phyloP scores from a whole-genome alignment of 1,140 invertebrate species.

The Leguminivora glycinivorella region DNA sequence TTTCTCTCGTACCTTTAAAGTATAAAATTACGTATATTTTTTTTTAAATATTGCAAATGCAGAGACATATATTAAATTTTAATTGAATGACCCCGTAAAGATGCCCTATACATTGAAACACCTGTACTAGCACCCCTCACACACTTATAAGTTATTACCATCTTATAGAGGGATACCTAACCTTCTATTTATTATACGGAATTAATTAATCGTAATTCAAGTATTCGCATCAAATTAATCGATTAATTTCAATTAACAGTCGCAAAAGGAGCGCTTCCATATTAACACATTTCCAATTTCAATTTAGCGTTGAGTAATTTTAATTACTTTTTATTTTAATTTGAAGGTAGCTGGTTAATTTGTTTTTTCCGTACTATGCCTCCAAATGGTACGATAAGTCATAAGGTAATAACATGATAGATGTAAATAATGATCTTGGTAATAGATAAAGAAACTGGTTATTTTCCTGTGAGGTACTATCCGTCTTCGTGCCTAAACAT shows the following conservation, averaged over 20 bases:
- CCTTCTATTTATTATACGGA: conserved; percentile 7
- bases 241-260: conserved; percentile 26
- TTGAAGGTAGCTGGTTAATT: conserved; percentile 9
- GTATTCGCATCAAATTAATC: conserved; percentile 12
- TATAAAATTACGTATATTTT: neutral
- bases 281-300: conserved; percentile 25
- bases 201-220: conserved; percentile 20
- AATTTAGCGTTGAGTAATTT: conserved; percentile 10
- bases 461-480: neutral
- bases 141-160: neutral
- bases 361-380: conserved; percentile 11
- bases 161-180: neutral
- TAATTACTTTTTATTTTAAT: conserved; percentile 24
- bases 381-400: conserved; percentile 13
- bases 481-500: neutral
- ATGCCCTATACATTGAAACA: neutral
- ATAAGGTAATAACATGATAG: conserved; percentile 22
- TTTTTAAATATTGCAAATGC: neutral
- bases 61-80: neutral
- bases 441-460: conserved; percentile 21
- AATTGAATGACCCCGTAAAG: neutral
- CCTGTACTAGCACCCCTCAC: neutral
- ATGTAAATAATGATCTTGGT: conserved; percentile 10
- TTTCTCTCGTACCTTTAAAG: no score
- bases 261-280: conserved; percentile 14